Base-by-base conservation (phyloP, 2,797 vertebrate genomes). In the Silurus lanzhouensis region DNA sequence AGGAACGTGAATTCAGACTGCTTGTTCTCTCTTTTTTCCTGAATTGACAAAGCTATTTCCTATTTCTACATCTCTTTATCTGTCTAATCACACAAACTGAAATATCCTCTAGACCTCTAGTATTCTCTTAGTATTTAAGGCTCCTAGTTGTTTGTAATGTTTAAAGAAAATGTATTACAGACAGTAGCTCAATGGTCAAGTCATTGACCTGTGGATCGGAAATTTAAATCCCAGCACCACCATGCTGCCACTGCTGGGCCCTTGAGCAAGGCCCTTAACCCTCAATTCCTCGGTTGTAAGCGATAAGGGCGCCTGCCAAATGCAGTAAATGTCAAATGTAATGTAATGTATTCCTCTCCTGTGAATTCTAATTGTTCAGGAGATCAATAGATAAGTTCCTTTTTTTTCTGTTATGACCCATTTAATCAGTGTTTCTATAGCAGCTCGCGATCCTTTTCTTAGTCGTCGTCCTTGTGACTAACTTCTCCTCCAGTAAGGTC, bases 391-490 rank as follows among this genome's bases (percentile, higher is more conserved):
- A 58, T 38, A 52, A n/a, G 17, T 58, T 20, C 27, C 2, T 67
- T 12, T 15, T 46, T 63, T 46, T 60, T 17, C 55, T 55, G 20
- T 38, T 22, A 25, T 79, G 58, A 44, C 76, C 46, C n/a, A 79
- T 63, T 46, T 79, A 63, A 64, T 63, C 38, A 79, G 12, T 64
- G 38, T 46, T 79, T 64, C 22, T 3, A 17, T 25, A 4, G 19
- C 77, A 79, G 44, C 44, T 63, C 20, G 8, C 0, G 17, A 64
- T 79, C 77, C 38, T 64, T 79, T 79, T 64, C 77, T 79, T 48
- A 64, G 58, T 63, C 77, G 48, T 79, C 63, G 58, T 25, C 77
- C 58, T 78, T 44, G 31, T 44, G 2, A 60, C 58, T 61, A 61
- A 78, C 58, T 61, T n/a, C 58, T 44, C 19, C 60, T 46, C 60